phyloP scores from a whole-genome alignment of 2,113 vertebrate species.

The Callipepla californica region DNA sequence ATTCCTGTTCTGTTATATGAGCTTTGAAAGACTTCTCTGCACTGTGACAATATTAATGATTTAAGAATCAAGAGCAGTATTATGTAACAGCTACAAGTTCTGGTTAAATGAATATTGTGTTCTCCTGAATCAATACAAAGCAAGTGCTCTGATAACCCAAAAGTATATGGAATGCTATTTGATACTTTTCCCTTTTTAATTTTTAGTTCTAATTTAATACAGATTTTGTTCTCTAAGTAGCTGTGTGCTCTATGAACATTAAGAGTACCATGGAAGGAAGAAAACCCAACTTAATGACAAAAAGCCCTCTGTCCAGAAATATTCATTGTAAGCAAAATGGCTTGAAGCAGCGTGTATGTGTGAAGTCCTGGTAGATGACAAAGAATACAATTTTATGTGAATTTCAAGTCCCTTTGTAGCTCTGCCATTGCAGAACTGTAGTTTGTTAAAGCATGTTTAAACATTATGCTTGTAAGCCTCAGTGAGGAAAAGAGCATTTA shows the following conservation, averaged over 20 bases:
- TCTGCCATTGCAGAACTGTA: background rate
- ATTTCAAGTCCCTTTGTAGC: background rate
- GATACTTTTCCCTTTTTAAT: background rate
- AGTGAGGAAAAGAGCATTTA: slow-evolving; percentile 29
- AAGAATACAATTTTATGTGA: background rate
- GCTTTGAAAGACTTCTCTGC: background rate
- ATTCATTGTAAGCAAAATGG: background rate
- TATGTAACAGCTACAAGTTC: background rate
- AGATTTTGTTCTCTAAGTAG: background rate
- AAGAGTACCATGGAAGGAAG: background rate
- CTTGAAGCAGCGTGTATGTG: background rate
- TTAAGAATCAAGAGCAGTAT: background rate
- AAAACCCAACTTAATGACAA: background rate
- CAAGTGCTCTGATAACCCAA: background rate
- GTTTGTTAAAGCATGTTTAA: background rate
- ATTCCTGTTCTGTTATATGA: rapidly evolving
- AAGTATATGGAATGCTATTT: background rate
- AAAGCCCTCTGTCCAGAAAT: background rate
- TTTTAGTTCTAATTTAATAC: background rate
- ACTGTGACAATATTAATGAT: background rate
- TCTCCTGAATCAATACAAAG: background rate
- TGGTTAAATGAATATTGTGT: background rate
- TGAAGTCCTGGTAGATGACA: background rate
- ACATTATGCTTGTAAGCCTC: background rate
- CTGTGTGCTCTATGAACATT: background rate